Percentiles rank a stretch among this genome's conserved stretches.
These are phyloP conservation scores for Drosophila incognita DNA, from an alignment of 2,888 invertebrate genomes.

Conservation along the genomic window DNA sequence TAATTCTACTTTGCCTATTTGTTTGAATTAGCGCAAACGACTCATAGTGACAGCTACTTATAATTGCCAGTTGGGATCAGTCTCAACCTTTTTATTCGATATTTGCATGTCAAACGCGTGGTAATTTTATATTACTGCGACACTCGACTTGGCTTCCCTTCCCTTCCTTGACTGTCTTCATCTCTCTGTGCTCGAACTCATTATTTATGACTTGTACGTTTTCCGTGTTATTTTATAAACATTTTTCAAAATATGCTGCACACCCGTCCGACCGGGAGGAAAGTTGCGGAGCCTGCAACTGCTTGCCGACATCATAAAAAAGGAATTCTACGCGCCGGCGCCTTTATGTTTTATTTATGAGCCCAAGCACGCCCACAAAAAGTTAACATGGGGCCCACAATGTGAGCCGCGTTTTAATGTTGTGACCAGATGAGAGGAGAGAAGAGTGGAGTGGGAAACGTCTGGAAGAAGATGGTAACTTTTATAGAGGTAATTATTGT, in stretches of 20 bases:
- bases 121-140: slow-evolving; percentile 74
- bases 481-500: slow-evolving; percentile 56
- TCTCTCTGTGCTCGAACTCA: slow-evolving; percentile 54
- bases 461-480: slow-evolving; percentile 34
- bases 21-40: slow-evolving; percentile 36
- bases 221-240: slow-evolving; percentile 79
- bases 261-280: slow-evolving; percentile 24
- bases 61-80: slow-evolving; percentile 47
- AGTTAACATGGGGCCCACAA: slow-evolving; percentile 54
- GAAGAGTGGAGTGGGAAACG: slow-evolving; percentile 5
- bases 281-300: slow-evolving; percentile 54
- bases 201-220: slow-evolving; percentile 81
- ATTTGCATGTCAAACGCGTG: slow-evolving; percentile 79
- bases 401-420: slow-evolving; percentile 73
- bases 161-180: neutral
- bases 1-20: neutral
- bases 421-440: slow-evolving; percentile 30
- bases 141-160: slow-evolving; percentile 41
- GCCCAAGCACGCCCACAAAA: slow-evolving; percentile 62
- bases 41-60: slow-evolving; percentile 10
- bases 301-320: slow-evolving; percentile 72
- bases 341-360: slow-evolving; percentile 80
- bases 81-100: slow-evolving; percentile 41
- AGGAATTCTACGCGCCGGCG: slow-evolving; percentile 63
- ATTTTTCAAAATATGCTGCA: slow-evolving; percentile 76